Percentiles rank a stretch among this genome's conserved stretches.
phyloP scores from a whole-genome alignment of 2,113 vertebrate genomes.

The Reinhardtius hippoglossoides region DNA sequence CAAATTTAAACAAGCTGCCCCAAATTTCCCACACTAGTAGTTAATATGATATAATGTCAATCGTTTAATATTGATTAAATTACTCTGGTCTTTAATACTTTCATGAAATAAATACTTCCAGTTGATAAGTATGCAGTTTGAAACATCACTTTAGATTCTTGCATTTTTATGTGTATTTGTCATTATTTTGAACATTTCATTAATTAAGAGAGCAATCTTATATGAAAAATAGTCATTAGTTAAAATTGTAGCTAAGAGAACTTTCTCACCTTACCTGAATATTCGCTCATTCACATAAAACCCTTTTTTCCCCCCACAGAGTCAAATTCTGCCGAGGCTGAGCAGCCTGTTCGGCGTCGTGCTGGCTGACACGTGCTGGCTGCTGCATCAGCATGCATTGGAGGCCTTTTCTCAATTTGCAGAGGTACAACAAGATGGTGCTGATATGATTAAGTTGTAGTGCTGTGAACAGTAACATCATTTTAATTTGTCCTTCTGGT shows the following conservation, averaged over 20 bases:
- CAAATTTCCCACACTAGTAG: no score
- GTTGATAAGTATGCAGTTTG: background rate
- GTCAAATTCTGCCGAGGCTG: slow-evolving; percentile 85
- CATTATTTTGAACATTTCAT: background rate
- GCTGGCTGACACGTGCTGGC: slow-evolving; percentile 85
- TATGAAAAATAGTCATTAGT: background rate
- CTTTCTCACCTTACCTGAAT: background rate
- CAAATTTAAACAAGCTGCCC: no score
- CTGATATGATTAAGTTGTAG: background rate
- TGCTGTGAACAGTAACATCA: background rate
- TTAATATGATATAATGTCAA: background rate
- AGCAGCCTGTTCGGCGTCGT: slow-evolving; percentile 85
- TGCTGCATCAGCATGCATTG: slow-evolving; percentile 88
- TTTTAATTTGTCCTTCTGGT: slow-evolving; percentile 26
- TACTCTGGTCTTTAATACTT: background rate
- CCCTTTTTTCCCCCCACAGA: slow-evolving; percentile 71
- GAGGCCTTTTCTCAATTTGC: slow-evolving; percentile 93
- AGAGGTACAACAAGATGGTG: slow-evolving; percentile 82
- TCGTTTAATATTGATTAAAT: background rate
- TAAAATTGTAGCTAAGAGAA: background rate
- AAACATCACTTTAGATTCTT: background rate
- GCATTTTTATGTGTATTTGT: background rate
- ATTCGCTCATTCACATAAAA: background rate
- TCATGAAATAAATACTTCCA: background rate
- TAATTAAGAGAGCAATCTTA: background rate